A percentile compares a stretch with the other conserved stretches of the same genome.
These are phyloP conservation scores for Phenganax subtilis DNA, from an alignment of 92 coral and sea anemone species.

Conservation along the genomic window DNA sequence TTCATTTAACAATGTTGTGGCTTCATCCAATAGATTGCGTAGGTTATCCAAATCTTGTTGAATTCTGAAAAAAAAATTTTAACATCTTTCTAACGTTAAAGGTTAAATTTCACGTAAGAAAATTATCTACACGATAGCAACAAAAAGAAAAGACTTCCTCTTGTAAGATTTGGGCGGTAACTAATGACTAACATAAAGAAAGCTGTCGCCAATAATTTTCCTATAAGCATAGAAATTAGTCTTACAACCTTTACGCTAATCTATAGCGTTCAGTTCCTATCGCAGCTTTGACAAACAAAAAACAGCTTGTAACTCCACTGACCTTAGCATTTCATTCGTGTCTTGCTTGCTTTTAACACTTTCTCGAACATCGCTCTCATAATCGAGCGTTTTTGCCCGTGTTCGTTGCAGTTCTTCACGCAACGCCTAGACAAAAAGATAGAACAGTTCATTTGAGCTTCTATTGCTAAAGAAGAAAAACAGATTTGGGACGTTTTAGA, in stretches of 20 bases:
- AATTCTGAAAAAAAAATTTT: slow-evolving; percentile 2
- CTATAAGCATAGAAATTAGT: too few species aligned
- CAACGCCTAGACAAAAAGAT: slow-evolving; percentile 59
- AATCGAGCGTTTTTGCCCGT: slow-evolving; percentile 58
- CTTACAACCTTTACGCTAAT: too few species aligned
- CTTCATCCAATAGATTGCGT: slow-evolving; percentile 43
- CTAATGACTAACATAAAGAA: too few species aligned
- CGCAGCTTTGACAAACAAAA: too few species aligned
- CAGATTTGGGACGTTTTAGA: too few species aligned
- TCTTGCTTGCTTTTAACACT: slow-evolving; percentile 50
- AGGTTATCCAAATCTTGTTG: slow-evolving; percentile 21
- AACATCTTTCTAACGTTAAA: background rate
- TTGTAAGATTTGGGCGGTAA: too few species aligned
- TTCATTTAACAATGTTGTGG: slow-evolving; percentile 60
- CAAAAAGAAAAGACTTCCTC: too few species aligned
- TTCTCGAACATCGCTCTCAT: slow-evolving; percentile 48
- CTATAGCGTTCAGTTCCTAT: too few species aligned
- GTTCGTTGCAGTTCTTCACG: slow-evolving; percentile 89
- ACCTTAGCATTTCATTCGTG: slow-evolving; percentile 74
- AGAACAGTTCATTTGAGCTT: background rate
- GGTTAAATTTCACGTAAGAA: too few species aligned
- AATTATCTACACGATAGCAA: too few species aligned
- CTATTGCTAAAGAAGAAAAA: background rate
- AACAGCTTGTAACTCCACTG: background rate
- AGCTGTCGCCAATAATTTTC: too few species aligned